Evolutionary conservation across 2,113 vertebrate genomes (phyloP).

Genomic region (Falco punctatus): DNA sequence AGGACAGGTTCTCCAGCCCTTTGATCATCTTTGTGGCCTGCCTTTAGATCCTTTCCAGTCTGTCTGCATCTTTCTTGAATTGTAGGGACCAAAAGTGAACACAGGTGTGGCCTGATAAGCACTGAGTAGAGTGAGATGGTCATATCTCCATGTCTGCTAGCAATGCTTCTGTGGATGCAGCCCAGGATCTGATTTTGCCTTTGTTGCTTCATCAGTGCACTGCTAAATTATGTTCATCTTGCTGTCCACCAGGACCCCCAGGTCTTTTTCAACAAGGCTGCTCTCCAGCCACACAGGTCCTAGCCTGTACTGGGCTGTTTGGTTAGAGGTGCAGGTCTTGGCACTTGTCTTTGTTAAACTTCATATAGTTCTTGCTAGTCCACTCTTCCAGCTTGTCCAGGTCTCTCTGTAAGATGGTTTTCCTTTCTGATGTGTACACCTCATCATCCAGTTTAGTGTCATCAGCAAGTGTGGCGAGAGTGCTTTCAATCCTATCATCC

Average conservation of each 20-base stretch:
- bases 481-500: too few species aligned
- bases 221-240: not conserved
- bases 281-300: too few species aligned
- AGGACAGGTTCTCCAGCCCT: not conserved
- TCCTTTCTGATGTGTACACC: too few species aligned
- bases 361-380: too few species aligned
- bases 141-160: not conserved
- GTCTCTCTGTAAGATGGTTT: too few species aligned
- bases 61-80: not conserved
- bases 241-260: too few species aligned
- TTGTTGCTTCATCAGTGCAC: not conserved
- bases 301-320: too few species aligned
- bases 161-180: not conserved
- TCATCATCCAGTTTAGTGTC: too few species aligned
- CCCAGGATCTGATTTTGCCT: not conserved
- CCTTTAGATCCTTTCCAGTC: not conserved
- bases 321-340: too few species aligned
- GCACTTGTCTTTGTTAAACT: too few species aligned
- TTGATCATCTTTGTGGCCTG: not conserved
- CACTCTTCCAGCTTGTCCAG: too few species aligned
- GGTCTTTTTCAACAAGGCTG: not conserved
- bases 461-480: too few species aligned
- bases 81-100: not conserved
- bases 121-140: not conserved
- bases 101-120: rapidly evolving